These are phyloP conservation scores for Pocillopora damicornis DNA, from an alignment of 64 coral and sea anemone genomes.

Conservation along the genomic window DNA sequence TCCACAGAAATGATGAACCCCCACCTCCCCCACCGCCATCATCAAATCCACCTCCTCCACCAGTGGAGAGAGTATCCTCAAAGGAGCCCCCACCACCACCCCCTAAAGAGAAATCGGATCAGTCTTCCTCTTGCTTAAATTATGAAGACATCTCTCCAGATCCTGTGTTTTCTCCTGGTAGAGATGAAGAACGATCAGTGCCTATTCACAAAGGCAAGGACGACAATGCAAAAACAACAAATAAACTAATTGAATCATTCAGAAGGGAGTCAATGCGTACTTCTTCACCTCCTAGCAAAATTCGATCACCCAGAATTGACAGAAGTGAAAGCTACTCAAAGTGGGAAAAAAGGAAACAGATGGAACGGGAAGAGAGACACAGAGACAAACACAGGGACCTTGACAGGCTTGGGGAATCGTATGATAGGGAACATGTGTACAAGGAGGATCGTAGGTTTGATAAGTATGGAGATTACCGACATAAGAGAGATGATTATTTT, in stretches of 20 bases:
- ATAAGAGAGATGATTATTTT: slow-evolving; percentile 34
- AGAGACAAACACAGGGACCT: slow-evolving; percentile 57
- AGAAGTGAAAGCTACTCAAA: slow-evolving; percentile 35
- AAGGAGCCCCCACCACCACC: slow-evolving; percentile 49
- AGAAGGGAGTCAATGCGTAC: background rate
- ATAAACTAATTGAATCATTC: slow-evolving; percentile 5
- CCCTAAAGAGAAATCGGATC: slow-evolving; percentile 43
- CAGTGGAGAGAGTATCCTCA: slow-evolving; percentile 20
- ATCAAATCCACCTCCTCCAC: slow-evolving; percentile 17
- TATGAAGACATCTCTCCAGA: slow-evolving; percentile 93
- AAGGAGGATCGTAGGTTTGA: slow-evolving; percentile 65
- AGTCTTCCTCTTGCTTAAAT: slow-evolving; percentile 55
- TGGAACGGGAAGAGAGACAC: slow-evolving; percentile 39
- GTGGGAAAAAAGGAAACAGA: slow-evolving; percentile 29
- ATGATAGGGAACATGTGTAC: slow-evolving; percentile 42
- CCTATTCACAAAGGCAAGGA: background rate
- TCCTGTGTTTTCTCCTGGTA: slow-evolving; percentile 61
- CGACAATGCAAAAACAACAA: background rate
- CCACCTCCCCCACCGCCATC: slow-evolving; percentile 69
- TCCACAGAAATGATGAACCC: slow-evolving; percentile 47
- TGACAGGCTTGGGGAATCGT: background rate
- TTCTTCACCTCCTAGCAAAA: slow-evolving; percentile 24
- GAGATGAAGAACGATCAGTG: slow-evolving; percentile 30
- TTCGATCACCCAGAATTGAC: slow-evolving; percentile 18
- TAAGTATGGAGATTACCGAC: slow-evolving; percentile 50